phyloP scores from a whole-genome alignment of 2,888 invertebrate species.

The Mythimna albipuncta region DNA sequence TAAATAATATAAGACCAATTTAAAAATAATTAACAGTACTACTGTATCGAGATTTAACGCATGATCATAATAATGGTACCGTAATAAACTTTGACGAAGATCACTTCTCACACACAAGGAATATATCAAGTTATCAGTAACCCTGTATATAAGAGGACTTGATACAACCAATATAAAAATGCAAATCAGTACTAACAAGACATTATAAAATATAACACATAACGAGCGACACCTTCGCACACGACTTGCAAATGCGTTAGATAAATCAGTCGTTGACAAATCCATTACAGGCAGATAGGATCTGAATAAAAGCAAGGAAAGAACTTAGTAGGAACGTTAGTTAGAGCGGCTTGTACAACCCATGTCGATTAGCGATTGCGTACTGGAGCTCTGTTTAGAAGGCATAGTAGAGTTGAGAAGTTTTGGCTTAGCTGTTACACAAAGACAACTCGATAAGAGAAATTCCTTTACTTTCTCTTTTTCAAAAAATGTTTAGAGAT shows the following conservation, averaged over 20 bases:
- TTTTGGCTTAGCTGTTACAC: neutral
- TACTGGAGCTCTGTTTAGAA: slow-evolving; percentile 43
- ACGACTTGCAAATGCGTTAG: slow-evolving; percentile 34
- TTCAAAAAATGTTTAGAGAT: too few relatives aligned
- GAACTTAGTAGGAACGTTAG: slow-evolving; percentile 36
- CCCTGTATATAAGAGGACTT: too few relatives aligned
- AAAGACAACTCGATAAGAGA: too few relatives aligned
- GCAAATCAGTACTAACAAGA: slow-evolving; percentile 18
- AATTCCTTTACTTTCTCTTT: too few relatives aligned
- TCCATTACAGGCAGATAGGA: slow-evolving; percentile 59
- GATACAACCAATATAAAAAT: too few relatives aligned
- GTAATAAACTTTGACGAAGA: too few relatives aligned
- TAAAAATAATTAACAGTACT: too few relatives aligned
- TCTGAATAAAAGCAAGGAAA: slow-evolving; percentile 53
- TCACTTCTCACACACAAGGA: too few relatives aligned
- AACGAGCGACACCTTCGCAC: slow-evolving; percentile 17
- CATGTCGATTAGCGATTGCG: slow-evolving; percentile 61
- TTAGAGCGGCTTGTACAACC: slow-evolving; percentile 48
- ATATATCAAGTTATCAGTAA: too few relatives aligned
- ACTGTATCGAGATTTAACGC: too few relatives aligned
- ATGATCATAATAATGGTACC: too few relatives aligned
- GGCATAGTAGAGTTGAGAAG: neutral
- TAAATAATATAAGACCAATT: too few relatives aligned
- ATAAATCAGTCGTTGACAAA: slow-evolving; percentile 64
- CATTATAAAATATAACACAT: slow-evolving; percentile 23